Conservation (phyloP, 2,113 vertebrate genomes). For the Oncorhynchus keta region DNA sequence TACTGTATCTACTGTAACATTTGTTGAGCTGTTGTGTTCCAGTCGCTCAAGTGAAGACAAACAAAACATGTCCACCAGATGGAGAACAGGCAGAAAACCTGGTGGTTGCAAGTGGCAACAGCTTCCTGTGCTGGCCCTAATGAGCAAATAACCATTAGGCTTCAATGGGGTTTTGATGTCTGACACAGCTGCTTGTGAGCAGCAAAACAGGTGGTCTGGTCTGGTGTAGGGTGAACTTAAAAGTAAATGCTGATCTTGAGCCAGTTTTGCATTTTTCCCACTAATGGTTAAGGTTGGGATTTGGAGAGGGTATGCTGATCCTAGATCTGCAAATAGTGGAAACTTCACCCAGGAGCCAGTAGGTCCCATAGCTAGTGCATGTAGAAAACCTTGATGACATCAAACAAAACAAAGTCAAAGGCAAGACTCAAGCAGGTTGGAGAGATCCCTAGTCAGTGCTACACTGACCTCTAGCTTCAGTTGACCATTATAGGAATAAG, state of each 20-base stretch:
- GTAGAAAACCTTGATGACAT: background rate
- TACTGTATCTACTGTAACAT: background rate
- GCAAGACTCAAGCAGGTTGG: no score
- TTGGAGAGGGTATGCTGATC: no score
- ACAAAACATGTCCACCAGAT: background rate
- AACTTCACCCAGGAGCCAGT: no score
- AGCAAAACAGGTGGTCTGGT: conserved; percentile 6
- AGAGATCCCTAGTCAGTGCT: no score
- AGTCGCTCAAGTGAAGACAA: conserved; percentile 2
- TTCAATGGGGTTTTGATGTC: conserved; percentile 24
- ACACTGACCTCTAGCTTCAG: no score
- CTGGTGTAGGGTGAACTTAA: background rate
- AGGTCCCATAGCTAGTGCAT: background rate
- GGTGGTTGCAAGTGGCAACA: no score
- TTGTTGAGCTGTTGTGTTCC: background rate
- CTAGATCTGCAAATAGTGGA: no score
- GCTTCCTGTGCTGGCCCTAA: conserved; percentile 4
- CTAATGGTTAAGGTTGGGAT: no score
- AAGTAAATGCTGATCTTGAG: no score
- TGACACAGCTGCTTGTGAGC: conserved; percentile 24
- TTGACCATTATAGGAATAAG: no score
- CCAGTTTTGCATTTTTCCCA: no score
- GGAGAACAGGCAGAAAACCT: background rate
- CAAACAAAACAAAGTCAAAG: conserved; percentile 18
- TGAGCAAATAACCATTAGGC: conserved; percentile 11